Percentiles rank a stretch among this genome's conserved stretches.
Conservation (phyloP, 2,888 invertebrate species). For the Tipula vernalis region DNA sequence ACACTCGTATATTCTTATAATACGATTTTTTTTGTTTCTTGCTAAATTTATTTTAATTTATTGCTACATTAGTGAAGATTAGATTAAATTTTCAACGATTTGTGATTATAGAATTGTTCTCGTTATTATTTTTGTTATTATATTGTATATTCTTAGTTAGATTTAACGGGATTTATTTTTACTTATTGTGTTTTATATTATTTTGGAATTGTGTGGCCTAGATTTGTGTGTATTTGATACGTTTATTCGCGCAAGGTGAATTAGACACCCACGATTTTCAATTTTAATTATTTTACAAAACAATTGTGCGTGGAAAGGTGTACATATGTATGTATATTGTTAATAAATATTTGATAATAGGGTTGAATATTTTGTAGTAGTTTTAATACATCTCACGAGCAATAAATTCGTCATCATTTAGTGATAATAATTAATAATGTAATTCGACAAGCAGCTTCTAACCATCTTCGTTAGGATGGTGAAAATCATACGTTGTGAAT, state of each 20-base stretch:
- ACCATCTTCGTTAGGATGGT: too few species aligned
- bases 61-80: background rate
- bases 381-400: too few species aligned
- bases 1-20: too few species aligned
- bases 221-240: background rate
- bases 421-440: too few species aligned
- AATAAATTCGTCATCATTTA: too few species aligned
- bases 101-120: background rate
- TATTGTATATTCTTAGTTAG: background rate
- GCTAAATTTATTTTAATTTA: constrained; percentile 1
- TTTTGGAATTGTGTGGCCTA: background rate
- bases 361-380: too few species aligned
- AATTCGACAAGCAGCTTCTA: too few species aligned
- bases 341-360: too few species aligned
- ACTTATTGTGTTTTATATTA: background rate
- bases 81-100: background rate
- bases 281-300: background rate
- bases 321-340: too few species aligned
- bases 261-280: background rate
- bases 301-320: background rate
- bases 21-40: background rate
- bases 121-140: background rate
- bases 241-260: background rate
- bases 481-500: too few species aligned
- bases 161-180: background rate